Base-by-base conservation (phyloP, 2,797 vertebrate genomes). In the Triplophysa yarkandensis region DNA sequence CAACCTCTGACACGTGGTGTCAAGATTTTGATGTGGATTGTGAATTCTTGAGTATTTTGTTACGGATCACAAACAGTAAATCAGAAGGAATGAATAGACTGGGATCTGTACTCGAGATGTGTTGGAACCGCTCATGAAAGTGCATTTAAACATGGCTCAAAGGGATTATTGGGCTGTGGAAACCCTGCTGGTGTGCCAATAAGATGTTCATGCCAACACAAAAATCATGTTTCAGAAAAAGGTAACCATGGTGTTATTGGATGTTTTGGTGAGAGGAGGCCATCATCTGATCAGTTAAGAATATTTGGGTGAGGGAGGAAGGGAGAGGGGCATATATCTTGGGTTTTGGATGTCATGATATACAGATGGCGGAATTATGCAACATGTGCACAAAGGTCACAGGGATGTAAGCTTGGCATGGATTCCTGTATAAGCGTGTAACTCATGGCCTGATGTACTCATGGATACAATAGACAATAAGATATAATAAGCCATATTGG, bases 401-500 rank as follows among this genome's bases (percentile, higher is more conserved):
- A 48, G 76, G 82, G 77, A 77, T 76, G 82, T 41, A 77, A 74
- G 30, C 43, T 62, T 52, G 71, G 54, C 69, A 1, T 6, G 58
- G 72, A 52, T 23, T 66, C 10, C 72, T 46, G 41, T 71, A 72
- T 50, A 60, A 80, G 76, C 79, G 84, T 58, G 77, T 7, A 77
- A 79, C 80, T 79, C 23, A 43, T 44, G 3, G 9, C 85, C 83
- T 65, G 80, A 23, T 25, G 85, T 71, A 82, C 76, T 78, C 81
- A 79, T 80, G 84, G 83, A 86, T 87, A 87, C 83, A 69, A 83
- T 81, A 74, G n/a, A n/a, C n/a, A n/a, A n/a, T n/a, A 46, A 76
- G 78, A 85, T 86, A 86, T 83, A 86, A n/a, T 83, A 84, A 82
- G 77, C 76, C 82, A 88, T 83, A 32, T 55, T 16, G 1, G 77